Base-by-base conservation (phyloP, 1,140 invertebrate genomes). In the Papilio helenus region DNA sequence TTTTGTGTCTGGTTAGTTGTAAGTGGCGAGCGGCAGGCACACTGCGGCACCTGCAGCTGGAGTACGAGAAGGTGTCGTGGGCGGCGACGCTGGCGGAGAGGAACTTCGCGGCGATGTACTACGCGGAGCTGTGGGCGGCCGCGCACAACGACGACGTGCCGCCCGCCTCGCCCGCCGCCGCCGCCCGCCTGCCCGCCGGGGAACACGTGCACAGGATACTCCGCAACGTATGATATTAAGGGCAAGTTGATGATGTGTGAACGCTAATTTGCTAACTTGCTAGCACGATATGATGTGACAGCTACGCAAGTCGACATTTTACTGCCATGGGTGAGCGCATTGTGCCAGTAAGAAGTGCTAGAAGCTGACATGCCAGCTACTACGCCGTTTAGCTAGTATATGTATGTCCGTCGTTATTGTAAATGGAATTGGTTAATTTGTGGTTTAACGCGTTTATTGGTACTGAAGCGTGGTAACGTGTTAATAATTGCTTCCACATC, bases 51-150 rank as follows among this genome's bases (percentile, higher is more conserved):
- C 78, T 93, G 34, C 79, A 87, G 20, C 78, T 95, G 34, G 88
- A 94, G 8, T 94, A 93, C 77, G 83, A 89, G 16, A 89, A 89
- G 65, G 88, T 94, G 39, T 84, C 92, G 20, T 92, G 90, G 90
- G 93, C 89, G 0, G 93, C 94, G 8, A 85, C 89, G 1, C 83
- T 87, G 7, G 90, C 89, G 0, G 90, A 90, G 44, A 85, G 90
- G 55, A 87, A 89, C 79, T 81, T 93, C 42, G 83, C 86, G 8
- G 93, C 94, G 1, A 86, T 95, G 1, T 92, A 93, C 79, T 95
- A 94, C 80, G 91, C 89, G 49, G 94, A 95, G 81, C 84, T 94
- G 14, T 93, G 91, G 90, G 89, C 91, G 10, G 74, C 84, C 14
- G 85, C 87, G 0, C 72, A 79, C 16, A 89, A 91, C 61, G 84